Conservation (phyloP, 2,797 vertebrate species). For the Alcedo quadribrachys region DNA sequence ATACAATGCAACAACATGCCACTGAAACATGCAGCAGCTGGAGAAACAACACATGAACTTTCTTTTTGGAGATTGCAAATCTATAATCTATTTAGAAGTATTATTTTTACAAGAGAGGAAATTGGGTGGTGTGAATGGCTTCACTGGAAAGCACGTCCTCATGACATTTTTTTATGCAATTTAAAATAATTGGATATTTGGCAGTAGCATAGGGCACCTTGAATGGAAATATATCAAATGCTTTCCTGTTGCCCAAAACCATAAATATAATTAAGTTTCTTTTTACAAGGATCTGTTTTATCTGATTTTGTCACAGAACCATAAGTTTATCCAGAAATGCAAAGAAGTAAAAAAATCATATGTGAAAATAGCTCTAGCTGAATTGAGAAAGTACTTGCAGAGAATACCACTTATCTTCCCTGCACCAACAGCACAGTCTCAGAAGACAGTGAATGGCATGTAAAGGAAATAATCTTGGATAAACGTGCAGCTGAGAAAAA, state of each 20-base stretch:
- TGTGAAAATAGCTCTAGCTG: not conserved
- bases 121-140: slow-evolving; percentile 10
- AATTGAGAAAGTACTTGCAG: not conserved
- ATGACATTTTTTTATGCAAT: not conserved
- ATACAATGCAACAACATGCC: slow-evolving; percentile 9
- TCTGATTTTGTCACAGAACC: not conserved
- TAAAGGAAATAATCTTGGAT: not conserved
- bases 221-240: not conserved
- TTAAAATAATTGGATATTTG: slow-evolving; percentile 35
- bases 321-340: not conserved
- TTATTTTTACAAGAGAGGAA: slow-evolving; percentile 22
- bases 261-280: not conserved
- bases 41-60: slow-evolving; percentile 26
- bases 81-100: not conserved
- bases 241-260: not conserved
- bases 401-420: not conserved
- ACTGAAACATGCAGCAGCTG: slow-evolving; percentile 19
- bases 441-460: not conserved
- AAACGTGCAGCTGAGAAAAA: not conserved
- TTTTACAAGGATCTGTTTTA: not conserved
- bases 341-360: not conserved
- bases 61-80: slow-evolving; percentile 9
- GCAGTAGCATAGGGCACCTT: not conserved
- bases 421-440: not conserved
- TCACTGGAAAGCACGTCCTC: slow-evolving; percentile 14